These are phyloP conservation scores for Acleris holmiana DNA, from an alignment of 2,888 invertebrate genomes.

Conservation along the genomic window DNA sequence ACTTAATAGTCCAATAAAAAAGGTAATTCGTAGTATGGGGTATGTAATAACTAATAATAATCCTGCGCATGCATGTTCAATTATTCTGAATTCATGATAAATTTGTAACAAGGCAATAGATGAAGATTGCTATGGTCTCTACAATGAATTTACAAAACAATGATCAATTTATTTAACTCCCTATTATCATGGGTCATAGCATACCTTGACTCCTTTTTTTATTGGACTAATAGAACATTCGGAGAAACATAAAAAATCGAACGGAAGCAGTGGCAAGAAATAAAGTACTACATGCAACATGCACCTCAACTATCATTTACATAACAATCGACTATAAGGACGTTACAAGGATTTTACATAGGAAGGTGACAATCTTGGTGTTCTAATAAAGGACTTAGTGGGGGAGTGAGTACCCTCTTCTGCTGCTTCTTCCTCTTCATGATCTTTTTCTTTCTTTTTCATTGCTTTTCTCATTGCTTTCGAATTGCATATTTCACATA, in stretches of 20 bases:
- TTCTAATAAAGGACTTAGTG: slow-evolving; percentile 36
- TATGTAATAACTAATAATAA: too few relatives aligned
- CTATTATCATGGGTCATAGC: too few relatives aligned
- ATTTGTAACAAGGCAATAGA: too few relatives aligned
- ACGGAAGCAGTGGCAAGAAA: slow-evolving; percentile 10
- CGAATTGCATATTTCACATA: slow-evolving; percentile 93
- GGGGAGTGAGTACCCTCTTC: slow-evolving; percentile 72
- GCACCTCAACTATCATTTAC: slow-evolving; percentile 41
- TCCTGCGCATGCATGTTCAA: too few relatives aligned
- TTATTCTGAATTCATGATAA: too few relatives aligned
- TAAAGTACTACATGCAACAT: slow-evolving; percentile 55
- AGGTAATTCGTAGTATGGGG: too few relatives aligned
- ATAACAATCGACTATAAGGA: slow-evolving; percentile 15
- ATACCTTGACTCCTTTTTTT: too few relatives aligned
- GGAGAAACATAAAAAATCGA: neutral
- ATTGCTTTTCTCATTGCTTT: slow-evolving; percentile 88
- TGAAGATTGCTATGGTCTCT: too few relatives aligned
- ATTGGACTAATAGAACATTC: neutral
- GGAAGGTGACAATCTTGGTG: slow-evolving; percentile 19
- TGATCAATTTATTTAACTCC: too few relatives aligned
- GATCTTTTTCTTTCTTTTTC: slow-evolving; percentile 85
- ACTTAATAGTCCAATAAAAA: too few relatives aligned
- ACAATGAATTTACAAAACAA: too few relatives aligned
- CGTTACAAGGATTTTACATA: slow-evolving; percentile 5
- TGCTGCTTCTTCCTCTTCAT: slow-evolving; percentile 72